Evolutionary conservation across 2,888 invertebrate species (phyloP).

Genomic region (Stegophylla sp.): DNA sequence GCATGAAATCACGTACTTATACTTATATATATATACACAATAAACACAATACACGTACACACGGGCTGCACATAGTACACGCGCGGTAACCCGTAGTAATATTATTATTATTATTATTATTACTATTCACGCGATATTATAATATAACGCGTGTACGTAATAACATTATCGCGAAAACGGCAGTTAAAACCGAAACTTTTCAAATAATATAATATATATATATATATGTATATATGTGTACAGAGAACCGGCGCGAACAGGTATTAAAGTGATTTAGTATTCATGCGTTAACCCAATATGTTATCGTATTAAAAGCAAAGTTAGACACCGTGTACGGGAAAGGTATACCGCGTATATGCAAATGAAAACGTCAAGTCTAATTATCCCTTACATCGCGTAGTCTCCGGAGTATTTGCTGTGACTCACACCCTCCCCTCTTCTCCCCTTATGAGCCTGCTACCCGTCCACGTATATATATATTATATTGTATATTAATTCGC

Average conservation of each 20-base stretch:
- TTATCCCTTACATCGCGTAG: slow-evolving; percentile 26
- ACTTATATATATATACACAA: no score
- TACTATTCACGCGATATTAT: no score
- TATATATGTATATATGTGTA: no score
- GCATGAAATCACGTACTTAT: background rate
- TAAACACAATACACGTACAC: no score
- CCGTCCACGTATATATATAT: no score
- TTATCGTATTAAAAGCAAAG: slow-evolving; percentile 52
- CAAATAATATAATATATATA: background rate
- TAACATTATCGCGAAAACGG: background rate
- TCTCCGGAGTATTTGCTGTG: slow-evolving; percentile 42
- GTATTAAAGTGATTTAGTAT: slow-evolving; percentile 42
- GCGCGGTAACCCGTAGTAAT: no score
- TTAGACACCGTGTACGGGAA: slow-evolving; percentile 6
- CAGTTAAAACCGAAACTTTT: slow-evolving; percentile 35
- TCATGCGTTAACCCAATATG: slow-evolving; percentile 36
- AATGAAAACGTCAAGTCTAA: slow-evolving; percentile 41
- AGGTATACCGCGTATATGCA: slow-evolving; percentile 5
- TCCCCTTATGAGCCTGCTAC: background rate
- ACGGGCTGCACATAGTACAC: no score
- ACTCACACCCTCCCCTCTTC: background rate
- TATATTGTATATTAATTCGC: no score
- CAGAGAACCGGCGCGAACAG: background rate
- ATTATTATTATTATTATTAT: no score
- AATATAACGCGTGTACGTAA: background rate